Percentiles rank a stretch among this genome's conserved stretches.
phyloP scores from a whole-genome alignment of 2,113 vertebrate genomes.

The Vanacampus margaritifer region DNA sequence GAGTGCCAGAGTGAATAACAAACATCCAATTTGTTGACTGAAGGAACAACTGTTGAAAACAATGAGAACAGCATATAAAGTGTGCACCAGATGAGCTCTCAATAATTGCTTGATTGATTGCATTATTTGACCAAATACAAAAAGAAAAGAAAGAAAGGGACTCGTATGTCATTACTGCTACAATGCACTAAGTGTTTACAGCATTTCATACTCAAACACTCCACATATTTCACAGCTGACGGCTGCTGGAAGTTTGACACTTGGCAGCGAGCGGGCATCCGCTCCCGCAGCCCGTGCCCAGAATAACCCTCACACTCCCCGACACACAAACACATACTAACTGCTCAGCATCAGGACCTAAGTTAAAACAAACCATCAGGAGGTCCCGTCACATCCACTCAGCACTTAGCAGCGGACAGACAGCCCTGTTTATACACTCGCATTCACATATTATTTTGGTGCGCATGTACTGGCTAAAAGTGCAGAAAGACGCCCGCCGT shows the following conservation, averaged over 20 bases:
- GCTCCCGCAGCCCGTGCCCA: slow-evolving; percentile 50
- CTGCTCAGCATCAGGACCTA: slow-evolving; percentile 56
- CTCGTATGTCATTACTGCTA: slow-evolving; percentile 43
- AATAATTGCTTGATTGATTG: background rate
- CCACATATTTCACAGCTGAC: slow-evolving; percentile 35
- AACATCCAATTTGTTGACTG: background rate
- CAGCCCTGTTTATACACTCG: slow-evolving; percentile 55
- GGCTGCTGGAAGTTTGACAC: slow-evolving; percentile 57
- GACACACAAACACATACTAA: slow-evolving; percentile 31
- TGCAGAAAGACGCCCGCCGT: slow-evolving; percentile 33
- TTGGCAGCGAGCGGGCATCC: slow-evolving; percentile 61
- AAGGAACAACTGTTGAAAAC: slow-evolving; percentile 19
- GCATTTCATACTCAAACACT: slow-evolving; percentile 47
- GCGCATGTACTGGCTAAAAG: slow-evolving; percentile 12
- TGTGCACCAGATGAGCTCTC: slow-evolving; percentile 35
- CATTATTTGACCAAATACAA: background rate
- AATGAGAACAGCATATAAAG: slow-evolving; percentile 17
- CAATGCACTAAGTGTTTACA: slow-evolving; percentile 34
- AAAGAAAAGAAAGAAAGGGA: background rate
- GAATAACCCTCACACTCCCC: slow-evolving; percentile 39
- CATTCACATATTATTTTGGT: slow-evolving; percentile 35
- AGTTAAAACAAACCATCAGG: slow-evolving; percentile 71
- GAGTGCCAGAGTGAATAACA: background rate
- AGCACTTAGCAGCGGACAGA: slow-evolving; percentile 56
- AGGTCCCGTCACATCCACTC: slow-evolving; percentile 64